Conservation (phyloP, 2,888 invertebrate species). For the Patella pellucida region DNA sequence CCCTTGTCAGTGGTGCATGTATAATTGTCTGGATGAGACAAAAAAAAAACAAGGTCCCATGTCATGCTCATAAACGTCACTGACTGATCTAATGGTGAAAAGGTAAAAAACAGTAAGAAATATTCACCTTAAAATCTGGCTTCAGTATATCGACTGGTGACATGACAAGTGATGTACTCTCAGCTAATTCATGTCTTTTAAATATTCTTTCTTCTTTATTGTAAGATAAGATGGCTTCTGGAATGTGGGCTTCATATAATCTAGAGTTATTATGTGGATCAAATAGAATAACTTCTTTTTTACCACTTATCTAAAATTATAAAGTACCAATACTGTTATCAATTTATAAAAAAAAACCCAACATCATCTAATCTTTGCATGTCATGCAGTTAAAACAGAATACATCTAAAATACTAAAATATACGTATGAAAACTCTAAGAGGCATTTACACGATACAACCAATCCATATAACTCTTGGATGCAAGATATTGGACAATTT, state of each 20-base stretch:
- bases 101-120: not conserved
- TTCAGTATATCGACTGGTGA: slow-evolving; percentile 64
- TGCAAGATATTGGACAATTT: too few species aligned
- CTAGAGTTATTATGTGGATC: slow-evolving; percentile 62
- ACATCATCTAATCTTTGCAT: too few species aligned
- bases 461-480: too few species aligned
- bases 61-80: not conserved
- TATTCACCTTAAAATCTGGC: slow-evolving; percentile 59
- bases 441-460: too few species aligned
- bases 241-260: slow-evolving; percentile 68
- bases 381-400: too few species aligned
- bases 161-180: slow-evolving; percentile 69
- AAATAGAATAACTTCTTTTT: slow-evolving; percentile 64
- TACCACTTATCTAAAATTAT: slow-evolving; percentile 61
- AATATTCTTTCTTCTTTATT: slow-evolving; percentile 47
- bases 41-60: too few species aligned
- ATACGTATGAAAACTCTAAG: too few species aligned
- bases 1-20: too few species aligned
- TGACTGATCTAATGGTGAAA: not conserved
- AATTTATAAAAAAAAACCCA: too few species aligned
- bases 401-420: too few species aligned
- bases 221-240: slow-evolving; percentile 61
- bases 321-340: too few species aligned
- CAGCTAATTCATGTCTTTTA: slow-evolving; percentile 51
- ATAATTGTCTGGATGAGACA: too few species aligned